These are phyloP conservation scores for Poicephalus meyeri DNA, from an alignment of 2,113 vertebrate species.

Conservation along the genomic window DNA sequence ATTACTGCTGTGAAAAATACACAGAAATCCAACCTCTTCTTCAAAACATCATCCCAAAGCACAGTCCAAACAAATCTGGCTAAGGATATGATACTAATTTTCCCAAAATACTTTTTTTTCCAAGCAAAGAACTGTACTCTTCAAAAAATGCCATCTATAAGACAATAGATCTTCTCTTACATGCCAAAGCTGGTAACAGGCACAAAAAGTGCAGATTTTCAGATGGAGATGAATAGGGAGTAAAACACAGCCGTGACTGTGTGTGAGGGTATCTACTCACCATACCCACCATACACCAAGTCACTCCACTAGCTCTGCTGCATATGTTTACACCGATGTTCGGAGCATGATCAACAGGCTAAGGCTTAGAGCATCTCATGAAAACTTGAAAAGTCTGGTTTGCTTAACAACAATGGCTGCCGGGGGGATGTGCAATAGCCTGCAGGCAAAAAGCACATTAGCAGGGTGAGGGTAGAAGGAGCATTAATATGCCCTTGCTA, in stretches of 20 bases:
- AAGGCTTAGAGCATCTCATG: not conserved
- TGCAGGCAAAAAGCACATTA: not conserved
- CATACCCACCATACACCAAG: not conserved
- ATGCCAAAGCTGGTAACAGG: not conserved
- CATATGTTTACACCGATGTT: fast-evolving
- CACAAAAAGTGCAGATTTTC: not conserved
- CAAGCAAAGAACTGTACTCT: not conserved
- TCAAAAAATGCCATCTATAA: not conserved
- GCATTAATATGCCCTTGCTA: not conserved
- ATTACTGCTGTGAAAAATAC: not conserved
- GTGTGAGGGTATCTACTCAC: not conserved
- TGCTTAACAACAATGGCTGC: not conserved
- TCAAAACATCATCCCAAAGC: not conserved
- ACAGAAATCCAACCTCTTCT: not conserved
- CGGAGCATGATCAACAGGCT: not conserved
- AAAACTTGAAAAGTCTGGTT: not conserved
- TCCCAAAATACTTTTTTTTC: not conserved
- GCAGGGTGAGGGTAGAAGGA: fast-evolving
- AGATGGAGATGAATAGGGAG: not conserved
- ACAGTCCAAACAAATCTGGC: not conserved
- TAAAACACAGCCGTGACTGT: not conserved
- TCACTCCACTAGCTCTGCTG: not conserved
- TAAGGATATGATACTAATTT: not conserved
- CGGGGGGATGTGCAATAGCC: not conserved
- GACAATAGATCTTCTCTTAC: not conserved